These are phyloP conservation scores for Anableps anableps DNA, from an alignment of 2,797 vertebrate genomes.

Conservation along the genomic window DNA sequence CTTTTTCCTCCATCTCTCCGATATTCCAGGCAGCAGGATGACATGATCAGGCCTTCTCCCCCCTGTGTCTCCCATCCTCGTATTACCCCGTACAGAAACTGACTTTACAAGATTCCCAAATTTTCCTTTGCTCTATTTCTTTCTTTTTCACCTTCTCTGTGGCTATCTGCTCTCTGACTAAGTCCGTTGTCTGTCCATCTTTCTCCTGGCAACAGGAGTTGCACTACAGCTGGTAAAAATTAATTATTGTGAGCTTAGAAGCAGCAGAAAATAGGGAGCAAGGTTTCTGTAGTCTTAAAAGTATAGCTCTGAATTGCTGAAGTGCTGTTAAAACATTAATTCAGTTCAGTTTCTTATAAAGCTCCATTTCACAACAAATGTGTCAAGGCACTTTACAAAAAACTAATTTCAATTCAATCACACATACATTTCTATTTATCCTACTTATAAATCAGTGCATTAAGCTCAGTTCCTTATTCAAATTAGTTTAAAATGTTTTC, in stretches of 20 bases:
- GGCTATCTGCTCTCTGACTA: conserved; percentile 27
- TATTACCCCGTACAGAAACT: conserved; percentile 43
- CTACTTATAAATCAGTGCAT: background rate
- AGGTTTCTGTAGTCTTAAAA: too few species aligned
- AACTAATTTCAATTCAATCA: background rate
- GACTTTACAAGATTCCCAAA: conserved; percentile 46
- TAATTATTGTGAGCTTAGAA: background rate
- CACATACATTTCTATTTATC: background rate
- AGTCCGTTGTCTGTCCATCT: background rate
- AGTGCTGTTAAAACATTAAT: background rate
- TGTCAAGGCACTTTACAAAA: background rate
- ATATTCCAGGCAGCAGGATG: conserved; percentile 49
- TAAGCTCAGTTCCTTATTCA: background rate
- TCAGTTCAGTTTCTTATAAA: background rate
- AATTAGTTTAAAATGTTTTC: background rate
- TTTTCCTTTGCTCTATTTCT: background rate
- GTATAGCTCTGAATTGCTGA: background rate
- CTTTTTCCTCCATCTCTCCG: background rate
- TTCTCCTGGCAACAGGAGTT: background rate
- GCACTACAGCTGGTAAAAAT: background rate
- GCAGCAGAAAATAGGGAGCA: background rate
- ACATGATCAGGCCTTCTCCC: conserved; percentile 34
- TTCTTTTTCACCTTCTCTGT: conserved; percentile 12
- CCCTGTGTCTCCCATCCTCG: conserved; percentile 15
- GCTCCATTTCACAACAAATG: background rate